phyloP scores from a whole-genome alignment of 2,797 vertebrate species.

The Strix occidentalis region DNA sequence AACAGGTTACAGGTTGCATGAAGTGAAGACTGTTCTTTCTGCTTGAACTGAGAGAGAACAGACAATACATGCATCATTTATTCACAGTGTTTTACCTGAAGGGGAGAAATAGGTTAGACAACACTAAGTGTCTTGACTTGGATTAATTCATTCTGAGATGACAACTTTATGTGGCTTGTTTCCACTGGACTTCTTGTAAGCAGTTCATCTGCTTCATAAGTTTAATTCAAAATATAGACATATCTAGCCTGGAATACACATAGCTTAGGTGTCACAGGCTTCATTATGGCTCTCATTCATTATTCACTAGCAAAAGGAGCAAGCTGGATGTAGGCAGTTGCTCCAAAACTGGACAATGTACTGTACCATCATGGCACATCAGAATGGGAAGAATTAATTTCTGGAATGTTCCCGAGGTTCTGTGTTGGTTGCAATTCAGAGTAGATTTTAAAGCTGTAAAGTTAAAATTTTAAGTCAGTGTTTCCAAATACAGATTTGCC shows the following conservation, averaged over 20 bases:
- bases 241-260: not conserved
- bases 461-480: not conserved
- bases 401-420: not conserved
- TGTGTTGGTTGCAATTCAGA: not conserved
- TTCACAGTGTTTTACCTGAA: not conserved
- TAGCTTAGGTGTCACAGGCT: not conserved
- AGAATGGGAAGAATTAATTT: not conserved
- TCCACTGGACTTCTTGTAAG: not conserved
- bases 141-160: not conserved
- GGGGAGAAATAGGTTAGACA: slow-evolving; percentile 62
- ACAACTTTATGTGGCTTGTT: not conserved
- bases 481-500: not conserved
- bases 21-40: slow-evolving; percentile 63
- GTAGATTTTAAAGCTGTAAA: not conserved
- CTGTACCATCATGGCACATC: not conserved
- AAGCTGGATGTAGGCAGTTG: not conserved
- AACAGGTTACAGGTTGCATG: slow-evolving; percentile 72
- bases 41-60: slow-evolving; percentile 77
- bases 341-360: not conserved
- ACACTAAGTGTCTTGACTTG: not conserved
- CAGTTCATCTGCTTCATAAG: not conserved
- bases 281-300: not conserved
- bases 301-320: not conserved
- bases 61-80: slow-evolving; percentile 37
- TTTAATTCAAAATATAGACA: not conserved